These are phyloP conservation scores for Hemichromis elongatus DNA, from an alignment of 2,113 vertebrate species.

Conservation along the genomic window DNA sequence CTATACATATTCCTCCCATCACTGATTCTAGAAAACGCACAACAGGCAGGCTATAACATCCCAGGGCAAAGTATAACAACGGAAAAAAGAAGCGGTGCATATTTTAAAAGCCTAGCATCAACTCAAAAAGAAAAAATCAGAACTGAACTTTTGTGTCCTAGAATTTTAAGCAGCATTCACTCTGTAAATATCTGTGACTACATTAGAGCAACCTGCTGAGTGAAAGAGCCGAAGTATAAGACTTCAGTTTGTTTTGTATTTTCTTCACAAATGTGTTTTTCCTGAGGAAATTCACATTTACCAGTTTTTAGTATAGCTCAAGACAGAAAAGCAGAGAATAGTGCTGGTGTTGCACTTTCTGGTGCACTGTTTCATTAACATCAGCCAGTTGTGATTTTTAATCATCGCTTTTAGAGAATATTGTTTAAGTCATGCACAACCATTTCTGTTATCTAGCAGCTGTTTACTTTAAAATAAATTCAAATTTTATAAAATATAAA, in stretches of 20 bases:
- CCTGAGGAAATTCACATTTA: background rate
- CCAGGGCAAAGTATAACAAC: background rate
- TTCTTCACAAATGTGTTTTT: background rate
- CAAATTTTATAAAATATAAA: background rate
- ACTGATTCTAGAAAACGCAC: background rate
- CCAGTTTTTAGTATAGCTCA: background rate
- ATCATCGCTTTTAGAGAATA: background rate
- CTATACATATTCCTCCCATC: background rate
- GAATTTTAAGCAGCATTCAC: background rate
- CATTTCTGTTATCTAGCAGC: background rate
- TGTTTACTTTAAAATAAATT: background rate
- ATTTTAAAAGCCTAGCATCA: background rate
- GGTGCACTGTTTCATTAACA: background rate
- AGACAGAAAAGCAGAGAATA: background rate
- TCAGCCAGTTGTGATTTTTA: background rate
- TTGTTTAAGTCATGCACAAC: background rate
- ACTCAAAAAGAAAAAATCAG: background rate
- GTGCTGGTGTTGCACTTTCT: background rate
- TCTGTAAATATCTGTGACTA: background rate
- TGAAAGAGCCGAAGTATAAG: background rate
- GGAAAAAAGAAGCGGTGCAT: background rate
- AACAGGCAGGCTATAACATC: background rate
- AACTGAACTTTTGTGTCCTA: background rate
- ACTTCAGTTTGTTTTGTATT: background rate
- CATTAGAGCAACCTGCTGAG: background rate